Base-by-base conservation (phyloP, 2,113 vertebrate genomes). In the Lepus europaeus region DNA sequence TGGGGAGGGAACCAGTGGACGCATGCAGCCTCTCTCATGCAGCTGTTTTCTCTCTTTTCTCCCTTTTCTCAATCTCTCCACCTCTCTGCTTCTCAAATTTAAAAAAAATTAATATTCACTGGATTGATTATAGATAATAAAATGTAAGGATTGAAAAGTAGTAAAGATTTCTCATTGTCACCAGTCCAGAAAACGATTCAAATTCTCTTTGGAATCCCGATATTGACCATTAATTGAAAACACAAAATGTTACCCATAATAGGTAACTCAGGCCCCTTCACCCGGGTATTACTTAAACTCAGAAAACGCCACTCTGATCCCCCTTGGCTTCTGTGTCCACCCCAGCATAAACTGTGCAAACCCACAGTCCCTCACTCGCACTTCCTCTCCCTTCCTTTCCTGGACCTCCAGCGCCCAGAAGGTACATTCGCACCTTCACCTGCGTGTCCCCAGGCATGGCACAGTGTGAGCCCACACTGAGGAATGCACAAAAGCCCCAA, bases 141-240 rank as follows among this genome's bases (percentile, higher is more conserved):
- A 89, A 95, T 45, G 39, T 63, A 69, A 86, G 49, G 13, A 16
- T 73, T 66, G 7, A 39, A 84, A 84, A 87, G 10, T 2, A 56
- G 31, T 39, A 14, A 80, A 72, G 70, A 77, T 49, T 77, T 61
- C 29, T 51, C 13, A 25, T 90, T 78, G 68, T n/a, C 23, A 79
- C 66, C 29, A 87, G 31, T 31, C 29, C 29, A 63, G 49, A 89
- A 96, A 89, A 27, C 45, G 78, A 68, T 33, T 63, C 74, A 82
- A 88, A 94, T 86, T 90, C 49, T 90, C 74, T 90, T 0, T 81
- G 72, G 95, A 95, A 95, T 27, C 63, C 81, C 29, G 83, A 93
- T 0, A 93, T 0, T 70, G 33, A 63, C 66, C 84, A 87, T 49
- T 89, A 39, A 80, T 61, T 83, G 88, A 87, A 95, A 84, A 90